Evolutionary conservation across 2,113 vertebrate species (phyloP).

Genomic region (Hydrolagus affinis): DNA sequence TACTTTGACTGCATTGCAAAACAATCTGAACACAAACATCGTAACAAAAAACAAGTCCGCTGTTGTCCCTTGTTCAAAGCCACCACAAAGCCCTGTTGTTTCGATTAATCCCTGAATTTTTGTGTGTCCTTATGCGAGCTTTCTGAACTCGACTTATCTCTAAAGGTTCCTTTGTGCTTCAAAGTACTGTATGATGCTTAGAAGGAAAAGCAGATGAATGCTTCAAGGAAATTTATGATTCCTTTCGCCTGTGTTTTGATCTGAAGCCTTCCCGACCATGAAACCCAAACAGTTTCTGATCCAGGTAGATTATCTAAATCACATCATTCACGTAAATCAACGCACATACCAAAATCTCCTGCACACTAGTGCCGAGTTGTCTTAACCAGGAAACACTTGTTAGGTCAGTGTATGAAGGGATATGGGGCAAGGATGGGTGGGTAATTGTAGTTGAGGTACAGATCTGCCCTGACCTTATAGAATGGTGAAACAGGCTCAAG

Average conservation of each 20-base stretch:
- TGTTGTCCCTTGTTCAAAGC: neutral
- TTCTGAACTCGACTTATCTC: constrained; percentile 1
- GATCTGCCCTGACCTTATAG: no score
- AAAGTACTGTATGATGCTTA: neutral
- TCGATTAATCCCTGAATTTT: neutral
- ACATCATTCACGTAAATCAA: neutral
- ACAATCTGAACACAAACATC: neutral
- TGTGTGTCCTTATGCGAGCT: neutral
- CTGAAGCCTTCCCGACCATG: neutral
- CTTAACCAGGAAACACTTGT: neutral
- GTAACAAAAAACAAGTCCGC: neutral
- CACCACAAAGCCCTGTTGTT: constrained; percentile 8
- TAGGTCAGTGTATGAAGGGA: no score
- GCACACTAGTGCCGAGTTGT: neutral
- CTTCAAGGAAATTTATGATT: neutral
- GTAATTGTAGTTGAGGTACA: no score
- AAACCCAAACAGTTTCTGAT: constrained; percentile 8
- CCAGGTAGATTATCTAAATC: neutral
- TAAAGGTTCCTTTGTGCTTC: constrained; percentile 9
- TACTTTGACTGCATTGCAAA: constrained; percentile 6
- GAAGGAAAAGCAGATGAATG: neutral
- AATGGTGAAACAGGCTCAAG: no score
- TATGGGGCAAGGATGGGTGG: no score
- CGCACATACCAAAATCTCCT: neutral
- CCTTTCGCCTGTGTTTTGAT: neutral